Evolutionary conservation across 2,888 invertebrate genomes (phyloP), one percentile per base, ranked within the genome.

Genomic region (Lottia scabra): DNA sequence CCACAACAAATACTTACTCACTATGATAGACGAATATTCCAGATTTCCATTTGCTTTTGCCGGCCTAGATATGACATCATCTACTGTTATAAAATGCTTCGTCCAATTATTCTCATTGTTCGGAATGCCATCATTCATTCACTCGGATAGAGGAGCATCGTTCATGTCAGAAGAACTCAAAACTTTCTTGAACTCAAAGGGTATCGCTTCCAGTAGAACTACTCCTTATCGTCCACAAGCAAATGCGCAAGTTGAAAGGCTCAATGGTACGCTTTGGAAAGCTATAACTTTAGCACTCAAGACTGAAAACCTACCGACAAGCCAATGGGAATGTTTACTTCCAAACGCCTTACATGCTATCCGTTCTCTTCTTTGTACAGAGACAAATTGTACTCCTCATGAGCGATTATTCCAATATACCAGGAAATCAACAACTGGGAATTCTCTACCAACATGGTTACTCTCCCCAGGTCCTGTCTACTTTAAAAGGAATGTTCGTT

Each of bases 11-110:
- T 81, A 76, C 30, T 26, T 80, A 13, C 71, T 79, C 12, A 75
- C 71, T 12, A 67, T 80, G n/a, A 68, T 81, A 8, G 80, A 82
- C 66, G 80, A 81, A 56, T 82, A 65, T 45, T 78, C 80, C 0
- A 65, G 76, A 65, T 80, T 77, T 68, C 76, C 80, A 4, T 82
- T 81, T 73, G 77, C 78, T 5, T 72, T 78, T 19, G 65, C 79
- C 44, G 78, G 80, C 62, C 10, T 67, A 13, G 74, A 80, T 67
- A 74, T 78, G 65, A 73, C 72, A 30, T 46, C 72, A n/a, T 23
- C 15, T 10, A 74, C 72, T 27, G 72, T 77, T 16, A 75, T 80
- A 30, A 63, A 26, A 15, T 73, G 72, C 64, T 65, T 80, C 8
- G 23, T 19, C 13, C 73, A 77, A 30, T 13, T 81, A 48, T 81